Base-by-base conservation (phyloP, 64 coral and sea anemone species). In the Catalaphyllia jardinei region DNA sequence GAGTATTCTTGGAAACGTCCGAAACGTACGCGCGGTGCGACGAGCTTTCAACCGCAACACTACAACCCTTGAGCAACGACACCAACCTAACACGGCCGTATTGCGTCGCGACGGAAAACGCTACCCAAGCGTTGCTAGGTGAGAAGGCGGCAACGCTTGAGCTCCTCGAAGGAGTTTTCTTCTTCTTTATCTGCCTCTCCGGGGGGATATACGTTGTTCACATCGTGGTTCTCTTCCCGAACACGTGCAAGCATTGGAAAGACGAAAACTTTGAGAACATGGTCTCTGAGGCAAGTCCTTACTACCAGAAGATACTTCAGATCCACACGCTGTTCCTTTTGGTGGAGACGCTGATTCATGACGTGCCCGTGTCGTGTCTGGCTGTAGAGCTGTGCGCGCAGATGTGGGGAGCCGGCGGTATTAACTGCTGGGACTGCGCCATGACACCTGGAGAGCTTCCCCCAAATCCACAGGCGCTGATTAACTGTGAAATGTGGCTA, bases 371-470 rank as follows among this genome's bases (percentile, higher is more conserved):
- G 52, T 92, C 93, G 0, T 88, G 79, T 31, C 62, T 99, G 83
- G 93, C 91, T 17, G 72, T 99, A 14, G 97, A 99, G 91, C 61
- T 99, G 27, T 99, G 93, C 71, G 81, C 85, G 15, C 90, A 95
- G 91, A 93, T 99, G 90, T 99, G 97, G 97, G 93, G 93, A 1
- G 73, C 83, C 8, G 95, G 89, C 35, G 92, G 95, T 1, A 87
- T 94, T 16, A 98, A 98, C 29, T 98, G 96, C 59, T 98, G 96
- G 96, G 96, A 98, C 17, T 98, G 93, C 42, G 93, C 89, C 6
- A 49, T 88, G 0, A 90, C 61, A 25, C 69, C 89, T 29, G 69
- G 59, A 9, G 87, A 61, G 59, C 71, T 90, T 8, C 89, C 89
- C 17, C 71, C 81, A 25, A 67, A 64, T 64, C 33, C 93, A 87